Percentiles rank a stretch among this genome's conserved stretches.
Evolutionary conservation across 2,113 vertebrate species (phyloP).

Genomic region (Xiphophorus maculatus): DNA sequence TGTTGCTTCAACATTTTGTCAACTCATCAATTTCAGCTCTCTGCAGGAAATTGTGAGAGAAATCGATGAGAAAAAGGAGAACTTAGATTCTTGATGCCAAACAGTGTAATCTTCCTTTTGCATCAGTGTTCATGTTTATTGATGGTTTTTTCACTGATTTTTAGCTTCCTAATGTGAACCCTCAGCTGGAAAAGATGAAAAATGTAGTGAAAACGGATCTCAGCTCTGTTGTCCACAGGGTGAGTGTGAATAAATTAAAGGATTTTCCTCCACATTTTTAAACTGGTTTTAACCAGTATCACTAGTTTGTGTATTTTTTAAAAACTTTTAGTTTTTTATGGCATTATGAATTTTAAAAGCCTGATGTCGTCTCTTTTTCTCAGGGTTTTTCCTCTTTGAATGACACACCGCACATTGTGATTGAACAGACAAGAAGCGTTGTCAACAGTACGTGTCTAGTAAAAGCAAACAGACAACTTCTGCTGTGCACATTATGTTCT

Average conservation of each 20-base stretch:
- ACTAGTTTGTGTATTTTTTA: too few species aligned
- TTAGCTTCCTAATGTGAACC: slow-evolving; percentile 83
- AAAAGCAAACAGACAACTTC: neutral
- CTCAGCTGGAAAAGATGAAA: slow-evolving; percentile 82
- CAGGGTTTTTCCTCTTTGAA: slow-evolving; percentile 89
- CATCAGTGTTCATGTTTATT: neutral
- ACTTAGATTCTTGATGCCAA: neutral
- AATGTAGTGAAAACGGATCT: slow-evolving; percentile 86
- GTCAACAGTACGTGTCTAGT: slow-evolving; percentile 81
- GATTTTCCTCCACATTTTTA: neutral
- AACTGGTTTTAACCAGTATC: too few species aligned
- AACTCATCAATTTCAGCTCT: neutral
- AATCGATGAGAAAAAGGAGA: neutral
- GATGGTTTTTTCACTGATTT: slow-evolving; percentile 22
- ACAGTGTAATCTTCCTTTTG: neutral
- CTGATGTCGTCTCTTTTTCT: neutral
- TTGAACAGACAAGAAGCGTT: slow-evolving; percentile 83
- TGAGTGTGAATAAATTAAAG: slow-evolving; percentile 53
- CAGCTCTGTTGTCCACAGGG: slow-evolving; percentile 83
- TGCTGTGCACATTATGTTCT: too few species aligned
- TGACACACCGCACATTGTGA: slow-evolving; percentile 85
- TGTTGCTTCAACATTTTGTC: neutral
- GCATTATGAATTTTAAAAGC: neutral
- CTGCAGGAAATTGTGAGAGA: neutral
- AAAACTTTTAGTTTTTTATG: neutral